Percentiles rank a stretch among this genome's conserved stretches.
These are phyloP conservation scores for Hapalemur alaotrensis DNA, from an alignment of 2,797 vertebrate genomes.

Conservation along the genomic window DNA sequence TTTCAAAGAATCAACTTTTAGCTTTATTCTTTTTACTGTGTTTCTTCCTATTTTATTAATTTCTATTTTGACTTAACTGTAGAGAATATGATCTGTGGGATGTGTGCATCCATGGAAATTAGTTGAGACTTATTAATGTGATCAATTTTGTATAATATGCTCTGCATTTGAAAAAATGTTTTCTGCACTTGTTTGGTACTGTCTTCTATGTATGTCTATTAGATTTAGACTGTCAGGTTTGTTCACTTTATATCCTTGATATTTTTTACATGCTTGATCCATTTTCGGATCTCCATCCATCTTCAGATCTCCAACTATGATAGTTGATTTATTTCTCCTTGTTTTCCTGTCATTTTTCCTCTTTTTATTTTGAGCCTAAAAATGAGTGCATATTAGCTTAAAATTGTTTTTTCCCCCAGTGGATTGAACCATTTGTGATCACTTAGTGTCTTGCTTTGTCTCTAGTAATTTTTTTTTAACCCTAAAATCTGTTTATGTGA, in stretches of 20 bases:
- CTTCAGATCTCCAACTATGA: not conserved
- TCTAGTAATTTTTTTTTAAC: not conserved
- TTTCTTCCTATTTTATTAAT: not conserved
- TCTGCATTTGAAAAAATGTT: not conserved
- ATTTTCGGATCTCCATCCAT: too few species aligned
- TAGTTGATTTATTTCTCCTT: not conserved
- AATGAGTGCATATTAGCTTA: not conserved
- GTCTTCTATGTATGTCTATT: not conserved
- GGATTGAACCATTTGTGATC: not conserved
- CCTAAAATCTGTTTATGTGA: not conserved
- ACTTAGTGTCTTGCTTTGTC: not conserved
- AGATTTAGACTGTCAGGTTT: not conserved
- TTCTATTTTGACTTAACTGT: not conserved
- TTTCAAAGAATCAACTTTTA: slow-evolving; percentile 6
- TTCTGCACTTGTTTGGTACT: not conserved
- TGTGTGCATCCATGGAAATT: not conserved
- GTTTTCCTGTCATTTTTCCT: not conserved
- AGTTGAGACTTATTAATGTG: not conserved
- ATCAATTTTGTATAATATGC: not conserved
- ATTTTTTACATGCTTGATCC: not conserved
- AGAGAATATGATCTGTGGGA: not conserved
- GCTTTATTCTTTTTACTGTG: not conserved
- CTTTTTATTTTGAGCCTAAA: not conserved
- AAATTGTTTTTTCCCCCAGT: not conserved
- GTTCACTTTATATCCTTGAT: not conserved